phyloP scores from a whole-genome alignment of 2,113 vertebrate genomes.

The Tonatia bakeri region DNA sequence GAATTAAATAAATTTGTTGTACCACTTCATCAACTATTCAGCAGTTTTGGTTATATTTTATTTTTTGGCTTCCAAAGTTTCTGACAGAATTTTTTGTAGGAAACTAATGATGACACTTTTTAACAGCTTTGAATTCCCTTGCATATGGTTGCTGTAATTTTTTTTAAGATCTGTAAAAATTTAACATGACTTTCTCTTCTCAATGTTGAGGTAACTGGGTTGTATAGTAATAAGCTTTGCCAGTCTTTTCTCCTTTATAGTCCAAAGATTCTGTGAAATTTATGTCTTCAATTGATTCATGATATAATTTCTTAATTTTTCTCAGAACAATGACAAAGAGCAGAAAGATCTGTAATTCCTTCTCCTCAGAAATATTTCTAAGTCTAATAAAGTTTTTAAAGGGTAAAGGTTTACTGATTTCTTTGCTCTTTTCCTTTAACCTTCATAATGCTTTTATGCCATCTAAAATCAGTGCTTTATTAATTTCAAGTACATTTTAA shows the following conservation, averaged over 20 bases:
- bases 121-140: conserved; percentile 22
- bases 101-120: not conserved
- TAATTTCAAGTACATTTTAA: conserved; percentile 44
- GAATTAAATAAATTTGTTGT: not conserved
- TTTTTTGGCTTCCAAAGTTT: conserved; percentile 36
- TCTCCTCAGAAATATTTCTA: conserved; percentile 24
- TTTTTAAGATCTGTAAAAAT: conserved; percentile 17
- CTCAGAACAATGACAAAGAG: not conserved
- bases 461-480: conserved; percentile 57
- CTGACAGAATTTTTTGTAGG: not conserved
- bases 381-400: conserved; percentile 56
- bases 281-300: conserved; percentile 19
- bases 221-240: not conserved
- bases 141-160: not conserved
- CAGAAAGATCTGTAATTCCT: conserved; percentile 15
- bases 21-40: not conserved
- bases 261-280: conserved; percentile 25
- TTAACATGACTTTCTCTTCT: conserved; percentile 15
- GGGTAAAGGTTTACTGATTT: conserved; percentile 54
- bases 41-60: conserved; percentile 21
- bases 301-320: conserved; percentile 52
- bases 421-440: conserved; percentile 44
- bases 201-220: not conserved
- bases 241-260: not conserved
- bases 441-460: conserved; percentile 44